Conservation (phyloP, 2,797 vertebrate genomes). For the Xenentodon cancila region DNA sequence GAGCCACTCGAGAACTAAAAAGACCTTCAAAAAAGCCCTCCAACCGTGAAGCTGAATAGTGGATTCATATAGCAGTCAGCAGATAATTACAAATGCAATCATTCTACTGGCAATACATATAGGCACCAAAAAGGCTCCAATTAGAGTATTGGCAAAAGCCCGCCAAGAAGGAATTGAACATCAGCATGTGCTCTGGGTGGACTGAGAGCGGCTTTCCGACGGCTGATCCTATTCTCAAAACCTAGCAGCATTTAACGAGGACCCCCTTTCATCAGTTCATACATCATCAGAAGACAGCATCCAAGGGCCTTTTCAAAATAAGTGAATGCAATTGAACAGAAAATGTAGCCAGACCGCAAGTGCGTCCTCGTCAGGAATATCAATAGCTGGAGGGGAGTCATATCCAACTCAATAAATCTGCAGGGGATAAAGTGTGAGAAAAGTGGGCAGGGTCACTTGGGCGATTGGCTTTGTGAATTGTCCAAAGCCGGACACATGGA, state of each 20-base stretch:
- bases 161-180: conserved; percentile 27
- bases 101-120: conserved; percentile 26
- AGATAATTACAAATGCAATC: conserved; percentile 29
- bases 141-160: conserved; percentile 7
- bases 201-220: too few species aligned
- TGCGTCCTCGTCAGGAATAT: conserved; percentile 7
- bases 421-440: conserved; percentile 56
- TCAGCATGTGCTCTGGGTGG: conserved; percentile 29
- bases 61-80: conserved; percentile 22
- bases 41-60: conserved; percentile 5
- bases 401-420: conserved; percentile 39
- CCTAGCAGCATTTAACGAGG: conserved; percentile 3
- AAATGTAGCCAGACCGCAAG: conserved; percentile 13
- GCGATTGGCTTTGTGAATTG: conserved; percentile 61
- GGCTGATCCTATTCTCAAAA: too few species aligned
- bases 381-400: conserved; percentile 8
- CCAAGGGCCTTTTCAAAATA: conserved; percentile 7
- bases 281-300: conserved; percentile 34
- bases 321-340: conserved; percentile 22
- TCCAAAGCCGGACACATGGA: conserved; percentile 76
- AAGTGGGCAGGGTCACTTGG: conserved; percentile 48
- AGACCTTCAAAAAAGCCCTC: conserved; percentile 12
- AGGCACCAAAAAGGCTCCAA: conserved; percentile 24
- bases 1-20: neutral
- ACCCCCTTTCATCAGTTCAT: conserved; percentile 25